Conservation (phyloP, 1,140 invertebrate species). For the Adoxophyes honmai region DNA sequence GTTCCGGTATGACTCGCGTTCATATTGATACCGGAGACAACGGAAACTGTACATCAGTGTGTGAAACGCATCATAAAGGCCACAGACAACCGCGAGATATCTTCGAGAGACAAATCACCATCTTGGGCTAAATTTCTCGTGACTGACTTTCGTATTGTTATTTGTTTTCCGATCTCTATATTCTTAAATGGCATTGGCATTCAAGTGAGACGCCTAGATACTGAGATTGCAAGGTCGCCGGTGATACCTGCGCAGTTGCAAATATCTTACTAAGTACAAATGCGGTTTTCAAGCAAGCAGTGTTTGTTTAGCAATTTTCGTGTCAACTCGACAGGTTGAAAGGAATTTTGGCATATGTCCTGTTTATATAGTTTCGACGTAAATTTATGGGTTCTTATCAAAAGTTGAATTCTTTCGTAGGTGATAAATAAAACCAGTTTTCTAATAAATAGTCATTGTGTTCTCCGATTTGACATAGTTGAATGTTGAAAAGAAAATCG, state of each 20-base stretch:
- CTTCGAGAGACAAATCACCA: slow-evolving; percentile 24
- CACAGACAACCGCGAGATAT: slow-evolving; percentile 25
- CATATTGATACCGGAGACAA: slow-evolving; percentile 29
- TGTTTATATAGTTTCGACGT: too few species aligned
- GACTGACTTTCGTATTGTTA: too few species aligned
- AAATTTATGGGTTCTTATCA: too few species aligned
- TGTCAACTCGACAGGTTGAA: too few species aligned
- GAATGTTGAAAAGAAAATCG: too few species aligned
- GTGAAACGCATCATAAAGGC: slow-evolving; percentile 52
- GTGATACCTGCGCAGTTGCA: slow-evolving; percentile 27
- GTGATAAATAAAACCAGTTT: too few species aligned
- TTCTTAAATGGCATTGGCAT: slow-evolving; percentile 48
- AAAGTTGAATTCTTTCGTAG: too few species aligned
- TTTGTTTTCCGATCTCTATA: not conserved
- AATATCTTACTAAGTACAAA: slow-evolving; percentile 18
- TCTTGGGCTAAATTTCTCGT: slow-evolving; percentile 22
- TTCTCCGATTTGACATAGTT: too few species aligned
- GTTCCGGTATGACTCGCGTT: slow-evolving; percentile 51
- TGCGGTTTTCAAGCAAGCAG: too few species aligned
- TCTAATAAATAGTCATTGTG: too few species aligned
- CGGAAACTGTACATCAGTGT: slow-evolving; percentile 40
- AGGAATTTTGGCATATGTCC: too few species aligned
- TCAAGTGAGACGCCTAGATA: slow-evolving; percentile 50
- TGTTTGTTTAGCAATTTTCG: too few species aligned
- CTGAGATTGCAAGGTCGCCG: slow-evolving; percentile 48